Percentiles rank a stretch among this genome's conserved stretches.
These are phyloP conservation scores for Agelas oroides DNA, from an alignment of 37 sponge, comb jelly and placozoan species.

Conservation along the genomic window DNA sequence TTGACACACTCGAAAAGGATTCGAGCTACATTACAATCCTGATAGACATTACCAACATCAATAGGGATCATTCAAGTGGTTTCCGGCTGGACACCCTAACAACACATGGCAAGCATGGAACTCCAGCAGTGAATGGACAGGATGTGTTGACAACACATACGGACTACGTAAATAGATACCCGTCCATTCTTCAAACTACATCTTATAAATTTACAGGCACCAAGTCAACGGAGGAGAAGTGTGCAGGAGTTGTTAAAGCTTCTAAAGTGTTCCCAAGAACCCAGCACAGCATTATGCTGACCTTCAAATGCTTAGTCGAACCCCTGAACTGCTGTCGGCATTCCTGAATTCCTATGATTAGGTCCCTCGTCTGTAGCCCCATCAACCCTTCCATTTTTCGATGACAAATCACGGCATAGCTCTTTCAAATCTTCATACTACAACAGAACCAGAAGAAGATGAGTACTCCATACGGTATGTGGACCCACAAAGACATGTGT, in stretches of 20 bases:
- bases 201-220: constrained; percentile 56
- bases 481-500: no score
- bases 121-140: constrained; percentile 9
- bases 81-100: constrained; percentile 39
- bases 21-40: constrained; percentile 15
- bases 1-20: not conserved
- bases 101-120: constrained; percentile 8
- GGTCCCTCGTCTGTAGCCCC: no score
- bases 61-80: constrained; percentile 33
- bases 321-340: no score
- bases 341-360: no score
- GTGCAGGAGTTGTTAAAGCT: constrained; percentile 45
- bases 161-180: constrained; percentile 38
- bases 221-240: no score
- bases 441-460: no score
- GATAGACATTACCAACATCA: constrained; percentile 33
- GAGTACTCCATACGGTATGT: no score
- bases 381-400: no score
- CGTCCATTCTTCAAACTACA: constrained; percentile 32
- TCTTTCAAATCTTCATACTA: no score
- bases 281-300: constrained; percentile 17
- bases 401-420: no score
- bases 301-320: constrained; percentile 16
- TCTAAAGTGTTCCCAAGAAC: not conserved
- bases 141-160: constrained; percentile 19